Conservation (phyloP, 2,888 invertebrate species). For the Cremastobaeus sp. region DNA sequence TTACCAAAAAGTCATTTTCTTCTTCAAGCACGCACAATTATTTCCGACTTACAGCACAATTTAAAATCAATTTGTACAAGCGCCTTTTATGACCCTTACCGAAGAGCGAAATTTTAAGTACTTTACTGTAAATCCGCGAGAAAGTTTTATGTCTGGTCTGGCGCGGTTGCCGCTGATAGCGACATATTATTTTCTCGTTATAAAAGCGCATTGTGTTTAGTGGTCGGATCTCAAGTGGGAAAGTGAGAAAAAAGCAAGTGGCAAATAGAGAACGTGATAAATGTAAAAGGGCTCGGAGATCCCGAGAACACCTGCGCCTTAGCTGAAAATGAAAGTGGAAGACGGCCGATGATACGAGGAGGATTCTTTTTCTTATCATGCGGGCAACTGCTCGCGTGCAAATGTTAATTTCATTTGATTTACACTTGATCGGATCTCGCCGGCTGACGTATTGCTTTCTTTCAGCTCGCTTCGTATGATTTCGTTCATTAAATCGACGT, state of each 20-base stretch:
- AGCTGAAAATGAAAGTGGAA: slow-evolving; percentile 61
- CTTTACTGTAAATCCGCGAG: slow-evolving; percentile 32
- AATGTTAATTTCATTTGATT: slow-evolving; percentile 12
- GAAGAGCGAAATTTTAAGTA: slow-evolving; percentile 19
- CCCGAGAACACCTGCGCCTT: slow-evolving; percentile 66
- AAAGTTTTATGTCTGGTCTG: slow-evolving; percentile 33
- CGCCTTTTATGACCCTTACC: slow-evolving; percentile 10
- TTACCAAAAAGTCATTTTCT: neutral
- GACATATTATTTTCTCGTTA: slow-evolving; percentile 64
- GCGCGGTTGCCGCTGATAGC: slow-evolving; percentile 17
- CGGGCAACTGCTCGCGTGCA: no score
- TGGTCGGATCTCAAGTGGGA: slow-evolving; percentile 44
- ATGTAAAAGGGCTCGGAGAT: slow-evolving; percentile 55
- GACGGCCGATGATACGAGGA: slow-evolving; percentile 66
- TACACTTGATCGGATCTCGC: neutral
- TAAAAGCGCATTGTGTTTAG: slow-evolving; percentile 50
- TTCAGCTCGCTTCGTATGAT: neutral
- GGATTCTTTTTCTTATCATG: slow-evolving; percentile 41
- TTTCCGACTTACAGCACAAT: slow-evolving; percentile 15
- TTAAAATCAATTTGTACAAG: slow-evolving; percentile 20
- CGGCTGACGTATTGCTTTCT: slow-evolving; percentile 1
- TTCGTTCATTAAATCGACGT: slow-evolving; percentile 22
- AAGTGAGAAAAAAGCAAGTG: slow-evolving; percentile 35
- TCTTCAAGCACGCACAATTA: no score
- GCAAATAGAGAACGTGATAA: slow-evolving; percentile 48